Evolutionary conservation across 1,140 invertebrate species (phyloP).

Genomic region (Olivierus martensii): DNA sequence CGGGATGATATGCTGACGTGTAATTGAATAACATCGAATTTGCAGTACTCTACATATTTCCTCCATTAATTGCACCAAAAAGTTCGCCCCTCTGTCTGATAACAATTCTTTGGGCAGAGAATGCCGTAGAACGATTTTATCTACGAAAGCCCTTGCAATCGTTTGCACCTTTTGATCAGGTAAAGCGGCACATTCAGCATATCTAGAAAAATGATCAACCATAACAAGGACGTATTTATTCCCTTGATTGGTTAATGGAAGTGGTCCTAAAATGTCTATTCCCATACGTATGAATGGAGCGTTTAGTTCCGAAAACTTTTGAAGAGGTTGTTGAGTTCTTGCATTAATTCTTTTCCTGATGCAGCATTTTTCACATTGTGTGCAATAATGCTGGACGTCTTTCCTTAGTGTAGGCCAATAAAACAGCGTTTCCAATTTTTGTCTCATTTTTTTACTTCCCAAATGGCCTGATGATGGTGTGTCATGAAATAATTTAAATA

Average conservation of each 20-base stretch:
- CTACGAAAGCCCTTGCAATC: conserved; percentile 15
- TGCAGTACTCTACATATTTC: background rate
- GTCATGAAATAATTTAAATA: too few species aligned
- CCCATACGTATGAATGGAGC: conserved; percentile 18
- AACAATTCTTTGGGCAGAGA: conserved; percentile 1
- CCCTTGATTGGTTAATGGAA: conserved; percentile 14
- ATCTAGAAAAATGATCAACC: conserved; percentile 23
- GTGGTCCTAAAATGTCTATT: conserved; percentile 23
- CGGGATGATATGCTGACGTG: conserved; percentile 18
- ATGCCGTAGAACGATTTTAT: conserved; percentile 2
- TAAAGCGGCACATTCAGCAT: conserved; percentile 15
- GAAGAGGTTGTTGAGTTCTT: too few species aligned
- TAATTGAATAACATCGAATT: conserved; percentile 15
- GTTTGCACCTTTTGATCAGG: conserved; percentile 16
- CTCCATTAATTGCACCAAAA: background rate
- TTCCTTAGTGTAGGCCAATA: too few species aligned
- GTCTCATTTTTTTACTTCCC: too few species aligned
- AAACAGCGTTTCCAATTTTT: too few species aligned
- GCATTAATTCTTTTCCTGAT: too few species aligned
- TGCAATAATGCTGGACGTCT: too few species aligned
- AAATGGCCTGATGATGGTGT: too few species aligned
- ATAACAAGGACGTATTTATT: conserved; percentile 22
- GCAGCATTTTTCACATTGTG: too few species aligned
- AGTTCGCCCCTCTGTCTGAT: background rate
- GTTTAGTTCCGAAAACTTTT: background rate